Base-by-base conservation (phyloP, 2,113 vertebrate genomes). In the Bujurquina vittata region DNA sequence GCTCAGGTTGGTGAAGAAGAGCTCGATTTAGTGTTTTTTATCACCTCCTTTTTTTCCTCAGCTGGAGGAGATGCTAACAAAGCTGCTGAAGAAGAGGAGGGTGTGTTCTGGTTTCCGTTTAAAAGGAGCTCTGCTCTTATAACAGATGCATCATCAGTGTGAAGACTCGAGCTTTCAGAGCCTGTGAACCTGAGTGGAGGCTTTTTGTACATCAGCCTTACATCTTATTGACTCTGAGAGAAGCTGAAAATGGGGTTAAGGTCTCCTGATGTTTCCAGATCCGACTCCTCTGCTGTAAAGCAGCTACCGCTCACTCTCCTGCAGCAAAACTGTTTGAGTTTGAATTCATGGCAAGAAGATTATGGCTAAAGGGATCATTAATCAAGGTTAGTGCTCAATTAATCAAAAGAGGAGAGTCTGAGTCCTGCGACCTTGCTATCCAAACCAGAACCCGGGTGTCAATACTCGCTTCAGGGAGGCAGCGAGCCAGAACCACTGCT, bases 331-430 rank as follows among this genome's bases (percentile, higher is more conserved):
- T 72, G 15, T 29, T 78, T 18, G 86, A 91, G 90, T 93, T 91
- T 87, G 79, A 88, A 63, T 83, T 87, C 67, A 74, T 63, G 14
- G 83, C 55, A 54, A 77, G 87, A 88, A 83, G 86, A 85, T 22
- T 79, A 84, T 26, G 35, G 84, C 81, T 76, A 85, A 86, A 90
- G 89, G 92, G 86, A 79, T 92, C 93, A 95, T 95, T 95, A 95
- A 95, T 95, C 94, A 95, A 93, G 85, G 81, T 80, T 26, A 22
- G 59, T 55, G 87, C 92, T 95, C 92, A 93, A 95, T 95, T 93
- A 94, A 95, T 95, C 94, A 95, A 92, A 93, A 89, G 79, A 86
- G 90, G 88, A 87, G 85, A 88, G 87, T 91, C 91, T 59, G 83
- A 84, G 79, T 87, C 80, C 81, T 22, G 76, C 59, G 81, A 92